Conservation (phyloP, 1,140 invertebrate species). For the Habropoda laboriosa region DNA sequence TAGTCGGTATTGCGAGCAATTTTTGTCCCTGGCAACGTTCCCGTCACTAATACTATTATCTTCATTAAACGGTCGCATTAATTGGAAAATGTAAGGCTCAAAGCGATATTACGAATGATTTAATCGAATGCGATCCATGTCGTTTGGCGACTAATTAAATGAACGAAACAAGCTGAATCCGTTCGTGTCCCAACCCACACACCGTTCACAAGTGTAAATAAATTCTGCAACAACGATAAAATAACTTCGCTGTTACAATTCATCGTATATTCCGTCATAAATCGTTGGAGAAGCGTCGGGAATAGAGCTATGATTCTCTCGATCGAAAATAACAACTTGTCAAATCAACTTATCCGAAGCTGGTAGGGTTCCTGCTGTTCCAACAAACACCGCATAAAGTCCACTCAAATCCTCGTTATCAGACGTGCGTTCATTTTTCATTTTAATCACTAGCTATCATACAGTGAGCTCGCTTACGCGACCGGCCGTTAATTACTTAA, state of each 20-base stretch:
- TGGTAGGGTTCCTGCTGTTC: neutral
- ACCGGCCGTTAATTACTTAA: slow-evolving; percentile 62
- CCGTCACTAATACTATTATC: slow-evolving; percentile 24
- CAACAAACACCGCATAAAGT: slow-evolving; percentile 39
- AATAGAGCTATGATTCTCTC: neutral
- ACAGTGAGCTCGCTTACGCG: slow-evolving; percentile 24
- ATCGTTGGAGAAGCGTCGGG: neutral
- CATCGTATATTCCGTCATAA: neutral
- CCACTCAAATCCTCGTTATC: slow-evolving; percentile 52
- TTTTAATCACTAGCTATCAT: slow-evolving; percentile 50
- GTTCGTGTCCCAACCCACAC: neutral
- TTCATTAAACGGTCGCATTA: slow-evolving; percentile 14
- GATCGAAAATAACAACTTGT: slow-evolving; percentile 21
- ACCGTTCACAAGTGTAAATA: neutral
- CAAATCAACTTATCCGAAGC: slow-evolving; percentile 22
- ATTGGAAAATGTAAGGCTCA: slow-evolving; percentile 25
- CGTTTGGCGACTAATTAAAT: slow-evolving; percentile 36
- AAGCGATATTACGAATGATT: slow-evolving; percentile 34
- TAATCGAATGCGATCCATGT: slow-evolving; percentile 32
- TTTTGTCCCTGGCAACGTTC: neutral
- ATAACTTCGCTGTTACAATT: neutral
- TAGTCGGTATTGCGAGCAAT: neutral
- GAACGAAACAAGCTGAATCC: slow-evolving; percentile 4
- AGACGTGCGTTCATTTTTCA: slow-evolving; percentile 50
- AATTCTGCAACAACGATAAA: slow-evolving; percentile 12